Conservation (phyloP, 2,797 vertebrate genomes). For the Oryzias dopingdopingensis region DNA sequence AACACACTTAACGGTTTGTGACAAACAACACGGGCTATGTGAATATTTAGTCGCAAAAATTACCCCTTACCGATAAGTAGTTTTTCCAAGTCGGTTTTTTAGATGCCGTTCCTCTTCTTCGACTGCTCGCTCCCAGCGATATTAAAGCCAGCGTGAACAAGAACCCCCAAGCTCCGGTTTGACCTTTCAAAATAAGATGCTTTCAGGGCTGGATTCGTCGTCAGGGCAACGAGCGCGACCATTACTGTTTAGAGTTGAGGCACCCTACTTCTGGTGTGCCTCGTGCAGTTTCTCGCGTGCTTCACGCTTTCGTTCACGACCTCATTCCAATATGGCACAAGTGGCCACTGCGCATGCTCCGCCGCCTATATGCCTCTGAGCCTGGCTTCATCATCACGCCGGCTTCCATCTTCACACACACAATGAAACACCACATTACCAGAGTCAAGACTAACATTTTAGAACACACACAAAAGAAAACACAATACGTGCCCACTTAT, state of each 20-base stretch:
- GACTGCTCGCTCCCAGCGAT: slow-evolving; percentile 76
- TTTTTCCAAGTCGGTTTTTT: slow-evolving; percentile 84
- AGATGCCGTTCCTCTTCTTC: slow-evolving; percentile 84
- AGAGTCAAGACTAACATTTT: slow-evolving; percentile 27
- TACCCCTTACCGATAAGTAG: slow-evolving; percentile 86
- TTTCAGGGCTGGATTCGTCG: not conserved
- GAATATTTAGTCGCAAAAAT: slow-evolving; percentile 73
- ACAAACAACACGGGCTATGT: slow-evolving; percentile 61
- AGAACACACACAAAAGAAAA: slow-evolving; percentile 22
- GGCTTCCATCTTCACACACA: slow-evolving; percentile 75
- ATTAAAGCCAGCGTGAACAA: slow-evolving; percentile 1
- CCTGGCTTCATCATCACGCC: slow-evolving; percentile 74
- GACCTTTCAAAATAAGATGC: slow-evolving; percentile 53
- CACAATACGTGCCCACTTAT: not conserved
- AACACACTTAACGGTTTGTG: slow-evolving; percentile 59
- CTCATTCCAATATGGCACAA: slow-evolving; percentile 98
- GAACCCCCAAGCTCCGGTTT: slow-evolving; percentile 6
- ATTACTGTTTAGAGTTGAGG: slow-evolving; percentile 7
- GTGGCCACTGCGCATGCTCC: slow-evolving; percentile 79
- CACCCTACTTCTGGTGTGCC: slow-evolving; percentile 31
- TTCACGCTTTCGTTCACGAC: slow-evolving; percentile 79
- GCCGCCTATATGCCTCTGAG: slow-evolving; percentile 75
- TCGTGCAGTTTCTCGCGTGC: not conserved
- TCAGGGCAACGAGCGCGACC: not conserved
- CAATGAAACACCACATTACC: slow-evolving; percentile 63